phyloP scores from a whole-genome alignment of 1,140 invertebrate species.

The Globodera rostochiensis region DNA sequence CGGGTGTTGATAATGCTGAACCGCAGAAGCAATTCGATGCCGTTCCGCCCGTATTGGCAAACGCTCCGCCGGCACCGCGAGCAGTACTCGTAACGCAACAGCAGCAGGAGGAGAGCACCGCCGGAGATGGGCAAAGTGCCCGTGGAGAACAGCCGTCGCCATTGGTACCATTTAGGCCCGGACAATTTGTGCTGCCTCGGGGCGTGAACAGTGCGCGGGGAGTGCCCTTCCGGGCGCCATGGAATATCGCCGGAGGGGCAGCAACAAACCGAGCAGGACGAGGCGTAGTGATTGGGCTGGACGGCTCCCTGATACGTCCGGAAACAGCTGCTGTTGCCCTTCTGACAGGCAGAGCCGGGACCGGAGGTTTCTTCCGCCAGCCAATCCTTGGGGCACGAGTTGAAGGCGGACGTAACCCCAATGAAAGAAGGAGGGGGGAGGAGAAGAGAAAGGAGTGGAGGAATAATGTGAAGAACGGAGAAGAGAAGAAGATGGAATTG shows the following conservation, averaged over 20 bases:
- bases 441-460: neutral
- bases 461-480: neutral
- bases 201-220: neutral
- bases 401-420: neutral
- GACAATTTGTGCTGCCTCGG: neutral
- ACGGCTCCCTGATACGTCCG: neutral
- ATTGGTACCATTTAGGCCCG: neutral
- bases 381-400: neutral
- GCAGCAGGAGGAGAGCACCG: neutral
- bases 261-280: neutral
- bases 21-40: neutral
- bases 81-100: neutral
- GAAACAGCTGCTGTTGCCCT: neutral
- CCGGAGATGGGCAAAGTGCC: neutral
- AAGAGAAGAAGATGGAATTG: conserved; percentile 1
- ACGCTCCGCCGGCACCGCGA: neutral
- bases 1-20: neutral
- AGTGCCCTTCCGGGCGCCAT: neutral
- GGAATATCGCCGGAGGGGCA: neutral
- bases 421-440: neutral
- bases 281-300: neutral
- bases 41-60: conserved; percentile 3
- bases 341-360: neutral
- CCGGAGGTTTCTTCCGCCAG: conserved; percentile 10
- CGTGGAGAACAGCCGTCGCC: neutral